A percentile compares a stretch with the other conserved stretches of the same genome.
These are phyloP conservation scores for Chouioia cunea DNA, from an alignment of 2,888 invertebrate species.

Conservation along the genomic window DNA sequence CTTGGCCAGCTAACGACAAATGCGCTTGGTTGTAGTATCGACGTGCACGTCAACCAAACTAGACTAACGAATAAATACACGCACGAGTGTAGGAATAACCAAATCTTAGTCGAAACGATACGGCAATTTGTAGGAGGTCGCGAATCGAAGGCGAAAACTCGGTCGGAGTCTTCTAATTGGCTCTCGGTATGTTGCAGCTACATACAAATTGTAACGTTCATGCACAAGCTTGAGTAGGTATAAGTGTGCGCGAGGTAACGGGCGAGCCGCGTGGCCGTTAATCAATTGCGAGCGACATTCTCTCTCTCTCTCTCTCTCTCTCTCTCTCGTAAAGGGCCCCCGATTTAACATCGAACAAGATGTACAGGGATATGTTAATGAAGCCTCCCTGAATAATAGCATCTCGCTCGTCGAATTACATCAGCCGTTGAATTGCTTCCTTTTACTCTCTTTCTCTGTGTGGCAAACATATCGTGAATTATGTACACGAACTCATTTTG, in stretches of 20 bases:
- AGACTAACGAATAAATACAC: constrained; percentile 46
- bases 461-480: no score
- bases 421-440: constrained; percentile 1
- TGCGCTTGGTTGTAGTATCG: no score
- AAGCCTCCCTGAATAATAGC: constrained; percentile 11
- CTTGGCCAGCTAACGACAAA: neutral
- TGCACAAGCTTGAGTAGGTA: no score
- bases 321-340: neutral
- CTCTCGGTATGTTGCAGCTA: no score
- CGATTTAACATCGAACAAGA: constrained; percentile 39
- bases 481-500: constrained; percentile 1
- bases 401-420: neutral
- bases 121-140: no score
- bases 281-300: constrained; percentile 29
- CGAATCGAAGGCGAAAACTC: neutral
- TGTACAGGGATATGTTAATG: constrained; percentile 35
- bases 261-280: constrained; percentile 15
- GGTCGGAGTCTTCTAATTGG: no score
- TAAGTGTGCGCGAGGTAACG: no score
- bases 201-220: no score
- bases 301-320: no score
- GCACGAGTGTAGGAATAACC: neutral
- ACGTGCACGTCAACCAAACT: no score
- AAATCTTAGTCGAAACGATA: neutral
- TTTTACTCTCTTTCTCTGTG: neutral